These are phyloP conservation scores for Caenorhabditis uteleia DNA, from an alignment of 2,888 invertebrate genomes.

Conservation along the genomic window DNA sequence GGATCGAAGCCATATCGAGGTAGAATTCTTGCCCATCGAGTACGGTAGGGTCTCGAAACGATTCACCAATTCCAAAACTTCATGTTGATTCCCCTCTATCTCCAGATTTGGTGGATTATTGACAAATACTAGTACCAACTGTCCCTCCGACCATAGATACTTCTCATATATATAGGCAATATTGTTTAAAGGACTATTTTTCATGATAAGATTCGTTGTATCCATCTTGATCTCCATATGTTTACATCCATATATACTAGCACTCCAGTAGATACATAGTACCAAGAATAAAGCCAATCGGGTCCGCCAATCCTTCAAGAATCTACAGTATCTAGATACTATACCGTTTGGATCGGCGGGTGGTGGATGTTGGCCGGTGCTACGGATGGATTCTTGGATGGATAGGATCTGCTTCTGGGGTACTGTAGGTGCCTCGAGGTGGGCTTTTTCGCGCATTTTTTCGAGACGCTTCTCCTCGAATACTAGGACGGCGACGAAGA, in stretches of 20 bases:
- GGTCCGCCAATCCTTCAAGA: conserved; percentile 43
- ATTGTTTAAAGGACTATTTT: conserved; percentile 48
- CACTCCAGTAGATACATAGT: conserved; percentile 48
- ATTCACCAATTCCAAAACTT: conserved; percentile 47
- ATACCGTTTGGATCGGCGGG: conserved; percentile 51
- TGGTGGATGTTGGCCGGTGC: conserved; percentile 17
- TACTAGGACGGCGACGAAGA: conserved; percentile 57
- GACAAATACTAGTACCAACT: conserved; percentile 56
- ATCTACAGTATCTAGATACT: conserved; percentile 48
- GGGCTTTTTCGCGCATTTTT: conserved; percentile 8
- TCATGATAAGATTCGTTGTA: conserved; percentile 57
- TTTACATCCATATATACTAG: conserved; percentile 46
- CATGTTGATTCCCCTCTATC: conserved; percentile 34
- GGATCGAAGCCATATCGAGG: conserved; percentile 58
- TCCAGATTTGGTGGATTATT: conserved; percentile 55
- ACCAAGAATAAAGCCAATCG: conserved; percentile 37
- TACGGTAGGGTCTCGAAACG: conserved; percentile 57
- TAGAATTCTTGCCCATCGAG: conserved; percentile 61
- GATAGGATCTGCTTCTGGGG: conserved; percentile 16
- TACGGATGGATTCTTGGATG: conserved; percentile 23
- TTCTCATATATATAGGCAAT: conserved; percentile 54
- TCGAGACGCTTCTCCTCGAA: conserved; percentile 48
- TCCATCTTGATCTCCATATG: conserved; percentile 58
- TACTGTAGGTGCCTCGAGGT: not conserved
- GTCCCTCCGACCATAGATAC: conserved; percentile 58